Conservation (phyloP, 1,140 invertebrate genomes). For the Atopsyche davidsoni region DNA sequence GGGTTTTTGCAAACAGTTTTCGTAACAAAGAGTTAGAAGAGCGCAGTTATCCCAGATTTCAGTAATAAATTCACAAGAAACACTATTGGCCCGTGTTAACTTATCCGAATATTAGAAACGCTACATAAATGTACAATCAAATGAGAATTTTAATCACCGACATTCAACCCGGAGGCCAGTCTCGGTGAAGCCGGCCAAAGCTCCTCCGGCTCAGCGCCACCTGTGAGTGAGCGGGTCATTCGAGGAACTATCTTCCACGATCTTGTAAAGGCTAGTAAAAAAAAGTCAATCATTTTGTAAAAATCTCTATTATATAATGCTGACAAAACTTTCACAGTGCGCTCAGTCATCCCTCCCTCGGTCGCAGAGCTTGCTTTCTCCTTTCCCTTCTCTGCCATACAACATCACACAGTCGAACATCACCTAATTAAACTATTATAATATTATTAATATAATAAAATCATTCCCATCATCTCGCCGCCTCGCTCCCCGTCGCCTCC, state of each 20-base stretch:
- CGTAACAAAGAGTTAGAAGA: conserved; percentile 16
- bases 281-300: conserved; percentile 20
- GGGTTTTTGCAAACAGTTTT: conserved; percentile 19
- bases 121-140: conserved; percentile 22
- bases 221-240: conserved; percentile 8
- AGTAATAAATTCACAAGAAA: conserved; percentile 4
- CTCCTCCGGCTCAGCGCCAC: background rate
- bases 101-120: conserved; percentile 22
- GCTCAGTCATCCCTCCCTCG: conserved; percentile 22
- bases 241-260: conserved; percentile 10
- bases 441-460: conserved; percentile 29
- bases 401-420: conserved; percentile 24
- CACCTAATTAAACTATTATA: conserved; percentile 31
- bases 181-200: too few relatives aligned
- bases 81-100: conserved; percentile 13
- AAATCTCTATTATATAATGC: conserved; percentile 18
- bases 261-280: conserved; percentile 21
- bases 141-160: conserved; percentile 9
- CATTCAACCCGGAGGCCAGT: too few relatives aligned
- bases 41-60: background rate
- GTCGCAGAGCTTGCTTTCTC: conserved; percentile 11
- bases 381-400: conserved; percentile 25
- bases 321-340: conserved; percentile 25
- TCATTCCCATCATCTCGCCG: conserved; percentile 20
- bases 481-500: conserved; percentile 18